Evolutionary conservation across 2,888 invertebrate genomes (phyloP).

Genomic region (Capitulum mitella): DNA sequence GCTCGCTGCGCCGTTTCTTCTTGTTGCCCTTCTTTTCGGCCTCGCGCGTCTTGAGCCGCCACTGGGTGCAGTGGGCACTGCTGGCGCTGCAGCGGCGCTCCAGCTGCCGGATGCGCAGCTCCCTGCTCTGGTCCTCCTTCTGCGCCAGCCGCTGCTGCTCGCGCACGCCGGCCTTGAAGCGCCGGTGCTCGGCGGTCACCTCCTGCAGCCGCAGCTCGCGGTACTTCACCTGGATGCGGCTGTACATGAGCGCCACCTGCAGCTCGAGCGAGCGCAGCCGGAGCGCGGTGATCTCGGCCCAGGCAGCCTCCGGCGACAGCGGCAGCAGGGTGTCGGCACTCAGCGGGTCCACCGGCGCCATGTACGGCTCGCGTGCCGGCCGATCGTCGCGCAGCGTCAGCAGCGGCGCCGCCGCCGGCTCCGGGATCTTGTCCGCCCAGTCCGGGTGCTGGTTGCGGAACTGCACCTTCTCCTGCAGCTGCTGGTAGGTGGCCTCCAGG

Average conservation of each 20-base stretch:
- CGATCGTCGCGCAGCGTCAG: neutral
- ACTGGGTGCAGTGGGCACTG: neutral
- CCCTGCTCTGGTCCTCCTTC: neutral
- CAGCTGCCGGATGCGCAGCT: neutral
- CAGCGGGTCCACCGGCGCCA: constrained; percentile 55
- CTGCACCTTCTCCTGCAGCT: neutral
- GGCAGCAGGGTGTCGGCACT: constrained; percentile 43
- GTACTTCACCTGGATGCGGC: constrained; percentile 6
- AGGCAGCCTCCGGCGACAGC: constrained; percentile 53
- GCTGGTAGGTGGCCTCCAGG: neutral
- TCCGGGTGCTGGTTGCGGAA: neutral
- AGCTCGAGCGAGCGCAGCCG: neutral
- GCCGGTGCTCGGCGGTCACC: neutral
- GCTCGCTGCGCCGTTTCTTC: neutral
- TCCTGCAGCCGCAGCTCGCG: constrained; percentile 15
- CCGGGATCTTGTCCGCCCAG: neutral
- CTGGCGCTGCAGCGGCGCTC: neutral
- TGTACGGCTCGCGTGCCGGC: neutral
- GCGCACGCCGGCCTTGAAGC: neutral
- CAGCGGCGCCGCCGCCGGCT: neutral
- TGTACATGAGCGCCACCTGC: constrained; percentile 5
- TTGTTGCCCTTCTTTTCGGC: neutral
- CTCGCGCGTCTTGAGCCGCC: neutral
- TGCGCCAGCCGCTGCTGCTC: neutral
- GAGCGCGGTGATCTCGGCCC: neutral